A percentile compares a stretch with the other conserved stretches of the same genome.
Evolutionary conservation across 2,888 invertebrate species (phyloP).

Genomic region (Cyclophora punctaria): DNA sequence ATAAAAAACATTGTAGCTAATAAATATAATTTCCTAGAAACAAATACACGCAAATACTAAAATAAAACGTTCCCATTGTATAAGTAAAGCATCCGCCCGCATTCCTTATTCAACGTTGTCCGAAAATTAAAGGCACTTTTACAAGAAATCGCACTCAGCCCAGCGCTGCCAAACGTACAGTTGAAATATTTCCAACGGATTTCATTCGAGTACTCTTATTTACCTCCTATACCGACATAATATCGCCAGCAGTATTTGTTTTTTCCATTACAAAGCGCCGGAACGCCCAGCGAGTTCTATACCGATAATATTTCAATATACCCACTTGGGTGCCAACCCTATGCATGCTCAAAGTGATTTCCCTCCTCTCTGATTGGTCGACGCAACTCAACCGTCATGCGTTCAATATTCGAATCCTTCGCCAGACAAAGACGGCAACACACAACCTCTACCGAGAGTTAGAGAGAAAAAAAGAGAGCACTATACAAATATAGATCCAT

Average conservation of each 20-base stretch:
- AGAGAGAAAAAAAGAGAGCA: constrained; percentile 35
- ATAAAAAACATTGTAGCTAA: too few relatives aligned
- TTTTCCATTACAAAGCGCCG: constrained; percentile 68
- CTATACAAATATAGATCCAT: constrained; percentile 35
- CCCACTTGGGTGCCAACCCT: constrained; percentile 48
- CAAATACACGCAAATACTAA: constrained; percentile 3
- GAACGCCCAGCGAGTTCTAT: constrained; percentile 55
- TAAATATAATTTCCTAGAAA: too few relatives aligned
- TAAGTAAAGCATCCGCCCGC: constrained; percentile 35
- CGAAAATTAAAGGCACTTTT: constrained; percentile 58
- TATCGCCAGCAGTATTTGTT: constrained; percentile 52
- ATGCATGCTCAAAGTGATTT: constrained; percentile 57
- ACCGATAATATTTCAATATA: constrained; percentile 72
- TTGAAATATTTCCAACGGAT: constrained; percentile 58
- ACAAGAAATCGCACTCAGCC: constrained; percentile 71
- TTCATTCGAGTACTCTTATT: constrained; percentile 58
- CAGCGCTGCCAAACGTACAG: constrained; percentile 30
- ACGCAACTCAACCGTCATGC: constrained; percentile 21
- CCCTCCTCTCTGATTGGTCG: constrained; percentile 50
- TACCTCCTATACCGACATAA: constrained; percentile 37
- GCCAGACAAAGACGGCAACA: constrained; percentile 35
- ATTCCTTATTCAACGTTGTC: constrained; percentile 69
- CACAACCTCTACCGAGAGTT: background rate
- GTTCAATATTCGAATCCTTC: constrained; percentile 44
- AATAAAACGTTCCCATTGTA: constrained; percentile 29